Evolutionary conservation across 2,113 vertebrate genomes (phyloP), one percentile per base, ranked within the genome.

Genomic region (Cephalopholis sonnerati): DNA sequence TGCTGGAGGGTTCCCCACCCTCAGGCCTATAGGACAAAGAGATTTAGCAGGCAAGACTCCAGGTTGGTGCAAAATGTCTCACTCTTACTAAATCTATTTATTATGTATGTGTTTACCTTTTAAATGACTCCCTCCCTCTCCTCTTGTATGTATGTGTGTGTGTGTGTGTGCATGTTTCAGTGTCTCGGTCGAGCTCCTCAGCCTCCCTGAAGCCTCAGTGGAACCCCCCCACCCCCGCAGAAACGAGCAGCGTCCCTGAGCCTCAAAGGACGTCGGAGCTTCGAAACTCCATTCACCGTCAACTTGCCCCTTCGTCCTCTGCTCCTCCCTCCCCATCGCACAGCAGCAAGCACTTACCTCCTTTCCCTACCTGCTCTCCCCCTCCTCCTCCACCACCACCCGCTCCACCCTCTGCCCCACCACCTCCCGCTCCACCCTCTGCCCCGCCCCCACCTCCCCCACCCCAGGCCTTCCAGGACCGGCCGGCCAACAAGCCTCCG

Each of bases 1-100:
- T 94, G 96, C 97, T 44, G 97, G 96, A 58, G 98, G 98, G 53
- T 99, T 99, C 92, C 98, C 98, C 36, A 95, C 96, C 24, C 95
- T 99, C 53, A 96, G 96, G 88, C 97, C 97, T 5, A 93, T 94
- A 59, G 96, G 97, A 79, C 97, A 99, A 90, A 96, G 97, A 91
- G 97, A 99, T 67, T 0, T 24, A 62, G 41, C 81, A 68, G 83
- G 64, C 39, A 93, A 89, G 89, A 89, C 62, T 18, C 15, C 92
- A 91, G 98, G 97, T 97, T 92, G 67, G 82, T 86, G 29, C 5
- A 74, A 62, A 59, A 36, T 41, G 22, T 58, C 4, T 53, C 65
- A 2, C n/a, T 65, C 41, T 78, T 20, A 32, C 2, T 18, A n/a
- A n/a, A 44, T 57, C 5, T 39, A 6, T 16, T 32, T 11, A 50